phyloP scores from a whole-genome alignment of 1,140 invertebrate genomes.

The Melanaphis sacchari region DNA sequence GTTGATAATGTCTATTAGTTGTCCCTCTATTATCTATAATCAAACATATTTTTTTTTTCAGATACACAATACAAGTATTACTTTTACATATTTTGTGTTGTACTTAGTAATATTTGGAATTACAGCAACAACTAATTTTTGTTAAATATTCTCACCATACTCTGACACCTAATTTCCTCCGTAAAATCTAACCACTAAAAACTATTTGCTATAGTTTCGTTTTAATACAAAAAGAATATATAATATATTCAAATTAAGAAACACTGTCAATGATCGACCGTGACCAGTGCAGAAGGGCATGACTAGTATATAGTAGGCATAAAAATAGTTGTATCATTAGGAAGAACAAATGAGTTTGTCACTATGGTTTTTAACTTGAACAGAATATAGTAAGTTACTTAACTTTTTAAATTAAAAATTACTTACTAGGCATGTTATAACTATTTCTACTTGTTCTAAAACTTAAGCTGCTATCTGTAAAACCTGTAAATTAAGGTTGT shows the following conservation, averaged over 20 bases:
- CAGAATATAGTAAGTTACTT: neutral
- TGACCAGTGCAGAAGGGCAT: too few relatives aligned
- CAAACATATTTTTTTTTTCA: neutral
- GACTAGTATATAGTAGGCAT: too few relatives aligned
- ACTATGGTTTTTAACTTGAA: too few relatives aligned
- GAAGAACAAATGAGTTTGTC: too few relatives aligned
- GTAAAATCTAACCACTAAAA: neutral
- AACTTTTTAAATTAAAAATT: neutral
- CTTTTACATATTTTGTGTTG: neutral
- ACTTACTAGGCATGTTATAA: constrained; percentile 30
- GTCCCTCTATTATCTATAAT: constrained; percentile 25
- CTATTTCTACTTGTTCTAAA: constrained; percentile 14
- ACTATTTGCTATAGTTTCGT: neutral
- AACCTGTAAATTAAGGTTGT: neutral
- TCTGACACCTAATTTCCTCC: neutral
- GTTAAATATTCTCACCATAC: neutral
- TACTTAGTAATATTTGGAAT: neutral
- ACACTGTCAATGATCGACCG: too few relatives aligned
- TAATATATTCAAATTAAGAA: too few relatives aligned
- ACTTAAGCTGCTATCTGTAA: neutral
- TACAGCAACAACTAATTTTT: neutral
- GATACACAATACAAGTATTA: neutral
- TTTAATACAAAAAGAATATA: neutral
- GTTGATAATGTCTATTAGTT: constrained; percentile 47
- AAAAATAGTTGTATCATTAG: too few relatives aligned